Conservation (phyloP, 1,140 invertebrate species). For the Muscidifurax raptorellus region DNA sequence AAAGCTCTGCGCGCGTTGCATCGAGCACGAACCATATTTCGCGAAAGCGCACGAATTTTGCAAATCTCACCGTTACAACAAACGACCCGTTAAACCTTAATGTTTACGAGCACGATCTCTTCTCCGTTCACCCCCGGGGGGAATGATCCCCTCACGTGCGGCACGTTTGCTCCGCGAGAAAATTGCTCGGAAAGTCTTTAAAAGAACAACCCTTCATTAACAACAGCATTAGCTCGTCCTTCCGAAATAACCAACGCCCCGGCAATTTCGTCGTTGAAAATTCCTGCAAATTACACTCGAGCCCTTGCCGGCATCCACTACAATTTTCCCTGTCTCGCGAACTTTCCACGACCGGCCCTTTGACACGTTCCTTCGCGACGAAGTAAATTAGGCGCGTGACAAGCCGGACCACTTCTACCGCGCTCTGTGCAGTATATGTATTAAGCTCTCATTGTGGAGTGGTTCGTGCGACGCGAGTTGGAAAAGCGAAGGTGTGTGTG, state of each 20-base stretch:
- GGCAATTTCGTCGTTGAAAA: not conserved
- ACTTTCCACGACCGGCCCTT: not conserved
- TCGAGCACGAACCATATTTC: not conserved
- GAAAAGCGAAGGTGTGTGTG: too few species aligned
- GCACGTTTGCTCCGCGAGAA: not conserved
- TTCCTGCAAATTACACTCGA: not conserved
- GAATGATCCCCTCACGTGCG: not conserved
- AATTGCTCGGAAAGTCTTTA: not conserved
- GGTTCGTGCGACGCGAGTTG: too few species aligned
- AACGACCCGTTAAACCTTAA: not conserved
- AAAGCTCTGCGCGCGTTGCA: too few species aligned
- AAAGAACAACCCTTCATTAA: not conserved
- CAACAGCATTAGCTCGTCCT: not conserved
- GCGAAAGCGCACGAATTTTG: not conserved
- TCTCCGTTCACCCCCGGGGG: not conserved
- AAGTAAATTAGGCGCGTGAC: constrained; percentile 3
- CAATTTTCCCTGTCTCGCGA: constrained; percentile 2
- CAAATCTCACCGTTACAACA: not conserved
- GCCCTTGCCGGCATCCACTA: not conserved
- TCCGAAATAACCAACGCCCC: not conserved
- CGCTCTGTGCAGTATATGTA: too few species aligned
- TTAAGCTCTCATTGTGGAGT: too few species aligned
- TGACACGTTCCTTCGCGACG: not conserved
- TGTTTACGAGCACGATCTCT: not conserved
- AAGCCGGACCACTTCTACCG: not conserved